These are phyloP conservation scores for Typhlichthys subterraneus DNA, from an alignment of 2,797 vertebrate genomes.

Conservation along the genomic window DNA sequence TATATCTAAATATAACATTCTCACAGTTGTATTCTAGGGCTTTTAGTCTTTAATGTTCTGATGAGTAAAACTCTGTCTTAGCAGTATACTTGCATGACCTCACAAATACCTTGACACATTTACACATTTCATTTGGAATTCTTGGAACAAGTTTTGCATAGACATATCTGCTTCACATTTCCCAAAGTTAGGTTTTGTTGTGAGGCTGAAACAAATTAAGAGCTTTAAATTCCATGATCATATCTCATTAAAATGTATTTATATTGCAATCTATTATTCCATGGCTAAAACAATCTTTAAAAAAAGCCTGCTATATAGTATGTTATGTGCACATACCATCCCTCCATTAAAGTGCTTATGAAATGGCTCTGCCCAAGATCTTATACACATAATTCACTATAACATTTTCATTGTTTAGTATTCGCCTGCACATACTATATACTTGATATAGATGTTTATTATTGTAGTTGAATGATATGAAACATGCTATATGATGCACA, in stretches of 20 bases:
- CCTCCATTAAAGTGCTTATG: no score
- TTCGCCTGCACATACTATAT: no score
- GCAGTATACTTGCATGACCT: slow-evolving; percentile 15
- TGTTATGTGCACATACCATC: slow-evolving; percentile 9
- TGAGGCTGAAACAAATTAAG: slow-evolving; percentile 61
- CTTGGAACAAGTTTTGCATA: slow-evolving; percentile 24
- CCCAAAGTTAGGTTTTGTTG: slow-evolving; percentile 52
- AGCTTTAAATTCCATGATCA: slow-evolving; percentile 59
- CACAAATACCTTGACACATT: slow-evolving; percentile 6
- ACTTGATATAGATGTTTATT: no score
- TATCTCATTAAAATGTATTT: slow-evolving; percentile 70
- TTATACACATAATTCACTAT: no score
- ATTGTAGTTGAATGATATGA: no score
- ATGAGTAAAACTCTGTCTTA: not conserved
- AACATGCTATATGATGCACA: no score
- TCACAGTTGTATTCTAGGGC: no score
- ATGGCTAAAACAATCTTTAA: slow-evolving; percentile 34
- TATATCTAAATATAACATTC: no score
- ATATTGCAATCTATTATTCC: slow-evolving; percentile 58
- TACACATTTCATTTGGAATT: slow-evolving; percentile 26
- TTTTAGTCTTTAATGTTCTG: no score
- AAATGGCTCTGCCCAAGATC: no score
- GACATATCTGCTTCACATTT: slow-evolving; percentile 26
- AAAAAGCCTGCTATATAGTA: slow-evolving; percentile 38
- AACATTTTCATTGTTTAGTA: no score